Percentiles rank a stretch among this genome's conserved stretches.
These are phyloP conservation scores for Atrichornis clamosus DNA, from an alignment of 2,113 vertebrate species.

Conservation along the genomic window DNA sequence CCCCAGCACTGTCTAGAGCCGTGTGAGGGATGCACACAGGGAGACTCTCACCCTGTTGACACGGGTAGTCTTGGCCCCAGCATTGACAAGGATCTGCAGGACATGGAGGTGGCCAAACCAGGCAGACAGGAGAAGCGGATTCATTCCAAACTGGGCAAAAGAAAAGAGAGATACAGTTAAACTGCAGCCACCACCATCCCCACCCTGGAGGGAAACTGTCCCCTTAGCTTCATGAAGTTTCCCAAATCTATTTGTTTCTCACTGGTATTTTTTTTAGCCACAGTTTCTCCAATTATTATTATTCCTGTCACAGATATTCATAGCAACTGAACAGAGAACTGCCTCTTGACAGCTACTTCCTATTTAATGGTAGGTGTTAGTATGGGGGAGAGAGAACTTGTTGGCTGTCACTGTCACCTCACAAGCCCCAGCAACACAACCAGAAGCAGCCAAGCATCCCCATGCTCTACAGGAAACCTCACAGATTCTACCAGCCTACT, in stretches of 20 bases:
- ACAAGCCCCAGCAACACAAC: neutral
- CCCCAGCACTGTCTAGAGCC: neutral
- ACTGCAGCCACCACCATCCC: neutral
- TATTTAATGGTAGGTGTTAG: neutral
- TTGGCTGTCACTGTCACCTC: neutral
- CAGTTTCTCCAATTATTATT: neutral
- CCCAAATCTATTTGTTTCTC: neutral
- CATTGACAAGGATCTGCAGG: slow-evolving; percentile 84
- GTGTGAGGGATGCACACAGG: fast-evolving
- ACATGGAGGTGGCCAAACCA: slow-evolving; percentile 88
- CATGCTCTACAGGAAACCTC: neutral
- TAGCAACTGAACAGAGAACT: neutral
- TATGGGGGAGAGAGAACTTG: neutral
- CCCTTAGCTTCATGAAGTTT: neutral
- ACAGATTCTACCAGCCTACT: neutral
- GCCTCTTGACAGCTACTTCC: neutral
- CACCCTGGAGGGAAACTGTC: neutral
- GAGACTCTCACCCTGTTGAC: slow-evolving; percentile 79
- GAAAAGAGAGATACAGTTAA: neutral
- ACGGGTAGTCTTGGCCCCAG: slow-evolving; percentile 83
- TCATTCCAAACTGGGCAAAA: slow-evolving; percentile 89
- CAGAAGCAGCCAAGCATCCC: neutral
- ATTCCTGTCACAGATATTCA: neutral
- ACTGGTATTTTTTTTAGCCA: neutral
- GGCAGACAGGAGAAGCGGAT: slow-evolving; percentile 82